phyloP scores from a whole-genome alignment of 2,888 invertebrate species.

The Smittia sp. region DNA sequence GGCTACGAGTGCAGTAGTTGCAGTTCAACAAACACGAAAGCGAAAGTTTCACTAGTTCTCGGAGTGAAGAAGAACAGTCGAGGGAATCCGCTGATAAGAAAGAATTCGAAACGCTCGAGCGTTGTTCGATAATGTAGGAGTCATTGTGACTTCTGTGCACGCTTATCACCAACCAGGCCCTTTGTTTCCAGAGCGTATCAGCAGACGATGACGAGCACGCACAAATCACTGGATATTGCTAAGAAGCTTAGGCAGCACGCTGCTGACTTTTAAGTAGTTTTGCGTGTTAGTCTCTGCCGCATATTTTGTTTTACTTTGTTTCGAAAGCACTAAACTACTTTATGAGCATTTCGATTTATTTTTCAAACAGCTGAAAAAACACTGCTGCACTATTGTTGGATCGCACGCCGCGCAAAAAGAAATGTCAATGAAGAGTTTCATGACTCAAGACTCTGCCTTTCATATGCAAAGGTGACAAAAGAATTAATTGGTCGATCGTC shows the following conservation, averaged over 20 bases:
- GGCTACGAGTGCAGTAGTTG: not conserved
- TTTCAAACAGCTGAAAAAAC: slow-evolving; percentile 37
- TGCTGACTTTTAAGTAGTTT: not conserved
- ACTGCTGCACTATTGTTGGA: not conserved
- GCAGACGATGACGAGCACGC: no score
- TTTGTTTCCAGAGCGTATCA: not conserved
- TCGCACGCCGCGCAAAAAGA: not conserved
- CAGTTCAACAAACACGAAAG: no score
- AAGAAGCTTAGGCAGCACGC: not conserved
- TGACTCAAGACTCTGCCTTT: not conserved
- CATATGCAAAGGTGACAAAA: slow-evolving; percentile 2
- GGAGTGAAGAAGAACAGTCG: no score
- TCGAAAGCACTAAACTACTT: not conserved
- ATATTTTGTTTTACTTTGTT: not conserved
- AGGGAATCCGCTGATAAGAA: no score
- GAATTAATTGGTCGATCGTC: not conserved
- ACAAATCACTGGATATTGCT: no score
- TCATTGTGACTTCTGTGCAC: slow-evolving; percentile 1
- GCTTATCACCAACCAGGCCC: not conserved
- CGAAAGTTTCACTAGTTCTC: no score
- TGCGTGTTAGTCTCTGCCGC: not conserved
- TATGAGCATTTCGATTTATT: no score
- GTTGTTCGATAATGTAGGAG: no score
- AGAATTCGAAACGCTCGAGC: no score
- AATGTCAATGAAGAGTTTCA: not conserved